Conservation (phyloP, 2,888 invertebrate species). For the Sialis fuliginosa region DNA sequence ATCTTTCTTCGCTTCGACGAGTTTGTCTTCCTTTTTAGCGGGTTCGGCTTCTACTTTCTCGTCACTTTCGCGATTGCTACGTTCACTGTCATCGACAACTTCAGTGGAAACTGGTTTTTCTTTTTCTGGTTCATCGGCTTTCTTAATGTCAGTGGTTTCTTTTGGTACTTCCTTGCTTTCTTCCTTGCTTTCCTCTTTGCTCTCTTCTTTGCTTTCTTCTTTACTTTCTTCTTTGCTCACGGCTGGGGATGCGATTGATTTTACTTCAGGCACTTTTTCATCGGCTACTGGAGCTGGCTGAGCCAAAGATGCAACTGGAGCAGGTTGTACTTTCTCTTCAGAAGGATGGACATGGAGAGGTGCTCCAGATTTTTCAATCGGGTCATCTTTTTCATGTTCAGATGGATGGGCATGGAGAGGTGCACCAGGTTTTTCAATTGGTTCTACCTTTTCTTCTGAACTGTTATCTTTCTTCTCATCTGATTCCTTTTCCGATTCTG, state of each 20-base stretch:
- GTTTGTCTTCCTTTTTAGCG: background rate
- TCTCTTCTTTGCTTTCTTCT: background rate
- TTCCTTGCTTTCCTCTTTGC: background rate
- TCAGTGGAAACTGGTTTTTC: background rate
- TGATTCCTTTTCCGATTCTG: background rate
- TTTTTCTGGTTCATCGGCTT: background rate
- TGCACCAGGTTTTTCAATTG: slow-evolving; percentile 7
- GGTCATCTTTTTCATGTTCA: too few relatives aligned
- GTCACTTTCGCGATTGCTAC: too few relatives aligned
- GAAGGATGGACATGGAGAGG: background rate
- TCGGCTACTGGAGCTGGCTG: background rate
- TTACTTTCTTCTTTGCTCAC: background rate
- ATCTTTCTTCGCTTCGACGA: background rate
- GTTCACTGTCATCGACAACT: background rate
- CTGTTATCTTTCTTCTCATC: too few relatives aligned
- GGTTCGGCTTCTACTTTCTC: background rate
- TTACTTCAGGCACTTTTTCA: slow-evolving; percentile 1
- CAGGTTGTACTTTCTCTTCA: slow-evolving; percentile 1
- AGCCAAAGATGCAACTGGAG: background rate
- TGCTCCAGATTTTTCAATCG: too few relatives aligned
- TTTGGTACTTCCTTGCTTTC: background rate
- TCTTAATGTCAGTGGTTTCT: background rate
- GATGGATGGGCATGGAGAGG: too few relatives aligned
- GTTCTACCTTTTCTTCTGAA: background rate
- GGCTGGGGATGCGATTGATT: background rate